Evolutionary conservation across 2,797 vertebrate genomes (phyloP), one percentile per base, ranked within the genome.

Genomic region (Anguilla obscura): DNA sequence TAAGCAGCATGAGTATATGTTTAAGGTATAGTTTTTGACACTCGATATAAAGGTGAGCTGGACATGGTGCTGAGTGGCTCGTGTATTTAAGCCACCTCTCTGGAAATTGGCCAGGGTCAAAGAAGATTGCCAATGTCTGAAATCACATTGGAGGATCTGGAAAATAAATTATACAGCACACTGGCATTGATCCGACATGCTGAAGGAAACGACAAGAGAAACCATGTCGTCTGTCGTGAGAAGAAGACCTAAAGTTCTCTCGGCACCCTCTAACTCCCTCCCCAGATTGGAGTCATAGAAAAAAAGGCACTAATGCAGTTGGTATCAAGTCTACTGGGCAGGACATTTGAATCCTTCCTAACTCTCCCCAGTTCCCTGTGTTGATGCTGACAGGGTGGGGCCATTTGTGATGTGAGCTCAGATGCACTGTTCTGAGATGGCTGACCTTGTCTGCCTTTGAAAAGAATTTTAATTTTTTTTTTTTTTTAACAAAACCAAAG

Each of bases 101-200:
- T 30, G 27, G 27, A 18, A 27, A 45, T 76, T 76, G 48, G 36
- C 40, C 8, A 9, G 82, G 82, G n/a, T 84, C 27, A 33, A 84
- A 56, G 52, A 27, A 54, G 50, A 56, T n/a, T 27, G n/a, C 5
- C 7, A 10, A 50, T 56, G 82, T 48, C 80, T 52, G 16, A 52
- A 83, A 12, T n/a, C 6, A 52, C 10, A 9, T n/a, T 56, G 50
- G 82, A 84, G 12, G 33, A 84, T 52, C 50, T 27, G 82, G 52
- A 84, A 82, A 84, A 54, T 27, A 56, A 84, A 84, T 48, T 82
- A 50, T 33, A 54, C 50, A 54, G 50, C n/a, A 56, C 18, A 30
- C n/a, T 84, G 27, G n/a, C n/a, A 48, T 60, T 84, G 48, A 56
- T 84, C 82, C 27, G 52, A 33, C 82, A 84, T 50, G 50, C n/a